Evolutionary conservation across 1,140 invertebrate genomes (phyloP), one percentile per base, ranked within the genome.

Genomic region (Proctacanthus coquilletti): DNA sequence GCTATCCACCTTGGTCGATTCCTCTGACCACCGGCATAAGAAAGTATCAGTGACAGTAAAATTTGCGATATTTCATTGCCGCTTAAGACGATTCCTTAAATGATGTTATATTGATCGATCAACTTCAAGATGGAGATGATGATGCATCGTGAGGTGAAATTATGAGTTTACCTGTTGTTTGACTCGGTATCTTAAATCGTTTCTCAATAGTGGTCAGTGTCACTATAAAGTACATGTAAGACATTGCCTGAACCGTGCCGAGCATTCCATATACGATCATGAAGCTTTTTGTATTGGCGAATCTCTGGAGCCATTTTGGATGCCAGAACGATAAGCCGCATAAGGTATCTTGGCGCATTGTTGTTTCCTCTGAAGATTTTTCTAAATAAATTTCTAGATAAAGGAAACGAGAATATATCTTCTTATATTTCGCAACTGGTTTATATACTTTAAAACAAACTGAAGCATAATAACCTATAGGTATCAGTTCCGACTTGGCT

Each of bases 61-160:
- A 77, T 74, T 56, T 79, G 74, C 38, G 74, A 77, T 45, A 79
- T 70, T 60, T 80, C 75, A 59, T 80, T 78, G 17, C 76, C 75
- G 32, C 74, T 76, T 6, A 79, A 56, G 31, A 80, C 69, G 17
- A 79, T 63, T 23, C 76, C 77, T 80, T 46, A 13, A 56, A 56
- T 41, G 34, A 44, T 25, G 34, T 19, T 39, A 32, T 13, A 2
- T 11, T 21, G 5, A 44, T 45, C 42, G 41, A 45, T 43, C 44
- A 45, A 25, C 8, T 9, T 18, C 19, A 21, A 30, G 18, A 21
- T 18, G 23, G 11, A 14, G 1, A 4, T 2, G 17, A 8, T 8
- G 20, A 18, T 5, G 2, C 2, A 9, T 11, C 6, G 17, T 33
- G 17, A 13, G 17, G 5, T 33, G 21, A 39, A 34, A 39, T 25